These are phyloP conservation scores for Neofelis nebulosa DNA, from an alignment of 2,113 vertebrate genomes.

Conservation along the genomic window DNA sequence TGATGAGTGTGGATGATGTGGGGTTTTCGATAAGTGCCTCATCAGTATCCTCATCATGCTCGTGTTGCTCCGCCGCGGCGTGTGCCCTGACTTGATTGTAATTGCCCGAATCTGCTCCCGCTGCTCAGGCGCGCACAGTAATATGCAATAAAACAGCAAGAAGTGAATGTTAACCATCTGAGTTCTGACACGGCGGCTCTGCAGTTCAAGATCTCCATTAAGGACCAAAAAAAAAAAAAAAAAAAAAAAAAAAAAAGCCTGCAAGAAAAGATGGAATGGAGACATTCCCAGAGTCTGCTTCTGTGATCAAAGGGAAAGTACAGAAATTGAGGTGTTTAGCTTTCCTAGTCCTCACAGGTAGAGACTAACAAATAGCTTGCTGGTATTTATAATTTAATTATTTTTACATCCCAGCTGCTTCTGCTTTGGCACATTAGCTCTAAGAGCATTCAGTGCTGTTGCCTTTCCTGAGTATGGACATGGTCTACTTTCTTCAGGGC, in stretches of 20 bases:
- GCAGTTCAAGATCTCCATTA: slow-evolving; percentile 89
- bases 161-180: slow-evolving; percentile 93
- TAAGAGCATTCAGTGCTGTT: not conserved
- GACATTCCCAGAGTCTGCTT: slow-evolving; percentile 66
- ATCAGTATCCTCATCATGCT: slow-evolving; percentile 99
- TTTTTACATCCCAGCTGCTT: slow-evolving; percentile 34
- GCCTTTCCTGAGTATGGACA: slow-evolving; percentile 19
- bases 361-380: slow-evolving; percentile 54
- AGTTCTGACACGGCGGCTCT: slow-evolving; percentile 89
- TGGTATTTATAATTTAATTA: slow-evolving; percentile 20
- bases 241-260: slow-evolving; percentile 11
- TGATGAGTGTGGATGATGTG: slow-evolving; percentile 94
- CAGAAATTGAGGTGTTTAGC: slow-evolving; percentile 28
- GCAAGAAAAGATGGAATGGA: slow-evolving; percentile 57
- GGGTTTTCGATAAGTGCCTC: slow-evolving; percentile 99
- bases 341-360: slow-evolving; percentile 9
- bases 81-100: slow-evolving; percentile 99
- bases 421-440: slow-evolving; percentile 43
- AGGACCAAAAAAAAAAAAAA: slow-evolving; percentile 63
- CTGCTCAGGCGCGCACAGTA: slow-evolving; percentile 94
- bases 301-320: slow-evolving; percentile 34
- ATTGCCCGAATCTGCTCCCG: slow-evolving; percentile 99
- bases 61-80: slow-evolving; percentile 96
- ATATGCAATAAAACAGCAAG: slow-evolving; percentile 99
- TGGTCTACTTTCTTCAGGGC: not conserved